Evolutionary conservation across 2,113 vertebrate genomes (phyloP).

Genomic region (Podocnemis expansa): DNA sequence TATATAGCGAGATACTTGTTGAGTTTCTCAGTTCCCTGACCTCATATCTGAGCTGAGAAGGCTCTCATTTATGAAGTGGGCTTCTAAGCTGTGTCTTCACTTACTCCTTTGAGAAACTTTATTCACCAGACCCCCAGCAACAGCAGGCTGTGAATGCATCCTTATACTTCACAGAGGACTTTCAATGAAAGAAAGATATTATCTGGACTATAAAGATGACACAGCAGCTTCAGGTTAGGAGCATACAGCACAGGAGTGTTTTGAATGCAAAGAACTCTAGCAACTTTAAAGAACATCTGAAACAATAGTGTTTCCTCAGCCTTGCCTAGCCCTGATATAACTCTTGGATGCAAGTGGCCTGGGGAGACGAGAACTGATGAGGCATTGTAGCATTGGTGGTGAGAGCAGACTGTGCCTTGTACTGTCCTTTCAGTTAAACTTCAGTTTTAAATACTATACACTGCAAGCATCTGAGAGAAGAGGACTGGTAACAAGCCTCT

Average conservation of each 20-base stretch:
- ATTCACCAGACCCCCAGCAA: neutral
- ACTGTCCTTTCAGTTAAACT: neutral
- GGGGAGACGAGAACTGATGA: neutral
- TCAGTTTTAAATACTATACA: neutral
- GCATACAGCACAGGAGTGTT: neutral
- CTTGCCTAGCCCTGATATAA: neutral
- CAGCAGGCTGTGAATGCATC: neutral
- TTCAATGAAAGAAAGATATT: neutral
- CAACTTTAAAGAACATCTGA: neutral
- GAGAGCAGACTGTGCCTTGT: neutral
- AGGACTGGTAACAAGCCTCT: neutral
- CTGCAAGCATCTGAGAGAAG: neutral
- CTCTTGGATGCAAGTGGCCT: neutral
- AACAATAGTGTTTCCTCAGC: neutral
- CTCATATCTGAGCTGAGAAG: conserved; percentile 5
- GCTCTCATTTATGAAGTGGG: neutral
- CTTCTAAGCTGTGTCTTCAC: neutral
- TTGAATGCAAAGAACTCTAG: neutral
- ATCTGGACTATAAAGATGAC: neutral
- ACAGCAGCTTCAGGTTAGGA: neutral
- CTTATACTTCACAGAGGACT: neutral
- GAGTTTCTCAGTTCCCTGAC: neutral
- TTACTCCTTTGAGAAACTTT: neutral
- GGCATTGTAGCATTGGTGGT: neutral
- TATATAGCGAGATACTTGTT: neutral